Conservation (phyloP, 2,888 invertebrate genomes). For the Tryphoninae sp. region DNA sequence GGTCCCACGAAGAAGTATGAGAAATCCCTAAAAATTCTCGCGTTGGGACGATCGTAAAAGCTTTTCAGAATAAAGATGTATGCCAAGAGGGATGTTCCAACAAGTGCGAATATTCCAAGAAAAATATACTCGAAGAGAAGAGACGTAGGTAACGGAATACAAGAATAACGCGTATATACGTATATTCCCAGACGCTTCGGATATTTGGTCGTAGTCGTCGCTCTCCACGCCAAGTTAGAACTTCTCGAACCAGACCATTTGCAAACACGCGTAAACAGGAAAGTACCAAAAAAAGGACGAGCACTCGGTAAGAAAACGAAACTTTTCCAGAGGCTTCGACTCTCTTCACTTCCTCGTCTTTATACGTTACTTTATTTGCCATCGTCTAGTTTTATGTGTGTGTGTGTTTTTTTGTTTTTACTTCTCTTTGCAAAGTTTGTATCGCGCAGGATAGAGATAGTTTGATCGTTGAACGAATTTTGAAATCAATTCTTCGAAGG, state of each 20-base stretch:
- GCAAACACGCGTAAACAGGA: constrained; percentile 52
- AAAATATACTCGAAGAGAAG: constrained; percentile 40
- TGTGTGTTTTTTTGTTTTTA: background rate
- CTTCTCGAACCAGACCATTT: constrained; percentile 39
- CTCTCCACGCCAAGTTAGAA: background rate
- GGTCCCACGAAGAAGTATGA: background rate
- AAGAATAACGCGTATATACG: background rate
- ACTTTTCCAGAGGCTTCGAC: constrained; percentile 30
- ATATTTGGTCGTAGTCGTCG: constrained; percentile 4
- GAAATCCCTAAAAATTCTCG: constrained; percentile 25
- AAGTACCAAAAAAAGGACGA: constrained; percentile 18
- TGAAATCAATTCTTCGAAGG: background rate
- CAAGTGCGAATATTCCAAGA: constrained; percentile 39
- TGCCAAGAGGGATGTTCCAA: constrained; percentile 18
- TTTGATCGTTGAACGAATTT: background rate
- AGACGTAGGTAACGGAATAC: constrained; percentile 3
- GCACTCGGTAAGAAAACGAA: constrained; percentile 21
- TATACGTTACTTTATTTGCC: constrained; percentile 1
- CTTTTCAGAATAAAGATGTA: background rate
- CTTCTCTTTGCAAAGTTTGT: background rate
- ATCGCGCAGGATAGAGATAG: background rate
- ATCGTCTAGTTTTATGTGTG: background rate
- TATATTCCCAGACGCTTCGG: background rate
- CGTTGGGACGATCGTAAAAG: background rate
- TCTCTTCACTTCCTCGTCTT: background rate